Conservation (phyloP, 2,113 vertebrate species). For the Rhizomys pruinosus region DNA sequence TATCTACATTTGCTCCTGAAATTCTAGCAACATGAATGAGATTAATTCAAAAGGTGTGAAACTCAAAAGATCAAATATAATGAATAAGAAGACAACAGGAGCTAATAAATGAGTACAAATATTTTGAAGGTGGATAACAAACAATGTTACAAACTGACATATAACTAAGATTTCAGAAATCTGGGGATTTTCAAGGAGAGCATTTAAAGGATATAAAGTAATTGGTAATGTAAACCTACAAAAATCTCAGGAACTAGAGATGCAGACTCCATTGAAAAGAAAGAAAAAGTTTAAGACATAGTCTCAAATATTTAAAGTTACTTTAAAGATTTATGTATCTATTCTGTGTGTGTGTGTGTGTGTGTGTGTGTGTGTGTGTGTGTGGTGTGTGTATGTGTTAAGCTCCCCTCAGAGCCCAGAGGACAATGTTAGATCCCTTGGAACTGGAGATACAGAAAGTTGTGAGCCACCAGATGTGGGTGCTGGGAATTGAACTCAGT, state of each 20-base stretch:
- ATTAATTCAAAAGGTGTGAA: slow-evolving; percentile 9
- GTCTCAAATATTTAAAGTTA: background rate
- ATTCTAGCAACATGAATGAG: background rate
- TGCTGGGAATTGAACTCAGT: too few relatives aligned
- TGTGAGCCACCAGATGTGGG: background rate
- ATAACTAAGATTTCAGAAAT: background rate
- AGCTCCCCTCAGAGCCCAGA: background rate
- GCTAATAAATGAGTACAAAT: background rate
- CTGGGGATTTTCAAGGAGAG: background rate
- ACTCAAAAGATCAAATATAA: background rate
- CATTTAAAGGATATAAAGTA: background rate
- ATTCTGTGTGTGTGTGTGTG: background rate
- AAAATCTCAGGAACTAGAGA: background rate
- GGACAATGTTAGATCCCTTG: background rate
- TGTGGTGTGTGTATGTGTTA: background rate
- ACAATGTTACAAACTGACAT: background rate
- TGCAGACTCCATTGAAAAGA: background rate
- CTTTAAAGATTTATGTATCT: background rate
- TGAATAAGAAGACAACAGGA: background rate
- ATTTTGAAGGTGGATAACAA: background rate
- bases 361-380: background rate
- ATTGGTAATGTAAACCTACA: background rate
- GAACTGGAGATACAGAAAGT: background rate
- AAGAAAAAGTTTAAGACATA: background rate
- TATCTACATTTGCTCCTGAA: background rate